Evolutionary conservation across 2,888 invertebrate genomes (phyloP).

Genomic region (Oxystoma pomonae): DNA sequence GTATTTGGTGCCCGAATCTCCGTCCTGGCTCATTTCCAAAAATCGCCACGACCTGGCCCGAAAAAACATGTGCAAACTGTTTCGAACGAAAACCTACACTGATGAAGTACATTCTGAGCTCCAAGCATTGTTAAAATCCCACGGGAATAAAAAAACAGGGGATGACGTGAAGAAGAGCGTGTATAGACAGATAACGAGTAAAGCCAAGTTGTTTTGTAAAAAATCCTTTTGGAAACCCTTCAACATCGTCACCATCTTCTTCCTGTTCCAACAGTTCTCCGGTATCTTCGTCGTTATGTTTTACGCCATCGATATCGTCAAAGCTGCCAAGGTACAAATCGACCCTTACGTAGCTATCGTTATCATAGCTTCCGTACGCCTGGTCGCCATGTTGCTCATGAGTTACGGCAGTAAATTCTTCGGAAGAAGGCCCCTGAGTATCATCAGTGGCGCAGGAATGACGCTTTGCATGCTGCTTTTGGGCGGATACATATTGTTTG

Average conservation of each 20-base stretch:
- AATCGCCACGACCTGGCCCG: conserved; percentile 50
- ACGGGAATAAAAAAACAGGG: conserved; percentile 20
- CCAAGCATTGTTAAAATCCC: conserved; percentile 32
- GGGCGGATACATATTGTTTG: conserved; percentile 45
- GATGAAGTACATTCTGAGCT: conserved; percentile 36
- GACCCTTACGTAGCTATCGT: conserved; percentile 51
- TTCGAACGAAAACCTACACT: conserved; percentile 38
- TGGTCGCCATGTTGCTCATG: conserved; percentile 47
- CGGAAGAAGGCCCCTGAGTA: conserved; percentile 56
- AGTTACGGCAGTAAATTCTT: conserved; percentile 51
- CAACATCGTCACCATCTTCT: conserved; percentile 48
- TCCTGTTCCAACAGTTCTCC: conserved; percentile 57
- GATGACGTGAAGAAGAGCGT: conserved; percentile 24
- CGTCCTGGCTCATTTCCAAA: conserved; percentile 51
- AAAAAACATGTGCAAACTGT: conserved; percentile 44
- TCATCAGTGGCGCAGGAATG: conserved; percentile 56
- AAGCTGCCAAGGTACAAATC: conserved; percentile 47
- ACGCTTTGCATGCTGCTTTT: conserved; percentile 51
- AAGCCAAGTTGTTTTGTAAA: conserved; percentile 38
- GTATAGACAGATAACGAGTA: conserved; percentile 29
- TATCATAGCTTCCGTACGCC: conserved; percentile 50
- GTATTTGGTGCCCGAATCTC: conserved; percentile 52
- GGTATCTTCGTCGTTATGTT: conserved; percentile 55
- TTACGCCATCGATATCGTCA: conserved; percentile 53
- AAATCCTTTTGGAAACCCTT: conserved; percentile 50